Percentiles rank a stretch among this genome's conserved stretches.
Evolutionary conservation across 2,113 vertebrate genomes (phyloP).

Genomic region (Anarrhichthys ocellatus): DNA sequence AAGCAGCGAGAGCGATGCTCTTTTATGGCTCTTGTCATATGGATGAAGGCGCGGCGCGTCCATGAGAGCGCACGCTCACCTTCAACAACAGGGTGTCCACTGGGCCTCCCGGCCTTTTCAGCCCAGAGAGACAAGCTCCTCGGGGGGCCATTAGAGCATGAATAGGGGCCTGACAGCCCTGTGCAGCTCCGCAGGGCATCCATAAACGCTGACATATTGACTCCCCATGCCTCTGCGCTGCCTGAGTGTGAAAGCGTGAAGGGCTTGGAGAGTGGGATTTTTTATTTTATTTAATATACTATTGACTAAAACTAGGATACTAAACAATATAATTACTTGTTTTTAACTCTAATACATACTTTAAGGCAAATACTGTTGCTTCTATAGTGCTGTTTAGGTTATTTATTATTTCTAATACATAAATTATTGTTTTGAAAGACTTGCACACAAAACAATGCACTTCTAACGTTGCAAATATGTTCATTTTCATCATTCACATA

Average conservation of each 20-base stretch:
- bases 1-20: slow-evolving; percentile 77
- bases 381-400: background rate
- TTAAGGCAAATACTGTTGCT: background rate
- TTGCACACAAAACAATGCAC: background rate
- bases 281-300: slow-evolving; percentile 63
- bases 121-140: slow-evolving; percentile 88
- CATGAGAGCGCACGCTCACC: slow-evolving; percentile 87
- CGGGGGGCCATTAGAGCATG: slow-evolving; percentile 91
- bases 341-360: slow-evolving; percentile 45
- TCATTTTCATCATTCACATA: background rate
- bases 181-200: slow-evolving; percentile 89
- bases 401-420: slow-evolving; percentile 5
- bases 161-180: slow-evolving; percentile 91
- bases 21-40: slow-evolving; percentile 86
- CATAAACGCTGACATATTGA: slow-evolving; percentile 92
- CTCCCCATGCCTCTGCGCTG: slow-evolving; percentile 87
- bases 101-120: slow-evolving; percentile 86
- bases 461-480: slow-evolving; percentile 14
- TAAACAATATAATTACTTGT: slow-evolving; percentile 62
- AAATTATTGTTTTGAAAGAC: slow-evolving; percentile 14
- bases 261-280: slow-evolving; percentile 80
- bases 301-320: slow-evolving; percentile 60
- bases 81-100: slow-evolving; percentile 88
- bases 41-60: slow-evolving; percentile 82
- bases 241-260: slow-evolving; percentile 89